Evolutionary conservation across 2,888 invertebrate genomes (phyloP).

Genomic region (Aspidiotus destructor): DNA sequence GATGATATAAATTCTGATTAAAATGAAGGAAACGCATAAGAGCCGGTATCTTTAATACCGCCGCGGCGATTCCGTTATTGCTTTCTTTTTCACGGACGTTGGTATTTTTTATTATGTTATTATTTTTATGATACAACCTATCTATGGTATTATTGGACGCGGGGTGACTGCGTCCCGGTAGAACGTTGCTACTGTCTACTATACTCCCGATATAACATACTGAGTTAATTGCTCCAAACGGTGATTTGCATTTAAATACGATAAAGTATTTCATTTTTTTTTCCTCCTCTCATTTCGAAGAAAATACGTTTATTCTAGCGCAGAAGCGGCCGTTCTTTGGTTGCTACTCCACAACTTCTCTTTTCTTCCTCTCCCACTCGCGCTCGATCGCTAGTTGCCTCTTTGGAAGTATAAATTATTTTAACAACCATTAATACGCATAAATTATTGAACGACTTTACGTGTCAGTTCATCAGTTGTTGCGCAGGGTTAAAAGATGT

Average conservation of each 20-base stretch:
- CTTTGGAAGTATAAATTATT: neutral
- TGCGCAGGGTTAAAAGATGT: neutral
- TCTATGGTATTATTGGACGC: too few relatives aligned
- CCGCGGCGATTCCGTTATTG: too few relatives aligned
- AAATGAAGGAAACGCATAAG: too few relatives aligned
- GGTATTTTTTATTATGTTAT: too few relatives aligned
- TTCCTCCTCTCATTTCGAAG: neutral
- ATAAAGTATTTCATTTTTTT: neutral
- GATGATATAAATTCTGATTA: too few relatives aligned
- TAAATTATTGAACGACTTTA: neutral
- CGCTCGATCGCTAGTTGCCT: too few relatives aligned
- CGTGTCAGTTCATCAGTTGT: neutral
- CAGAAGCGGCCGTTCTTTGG: neutral
- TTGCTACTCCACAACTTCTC: neutral
- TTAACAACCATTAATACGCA: conserved; percentile 3
- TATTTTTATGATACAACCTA: too few relatives aligned
- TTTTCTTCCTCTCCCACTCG: too few relatives aligned
- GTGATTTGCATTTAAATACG: conserved; percentile 4
- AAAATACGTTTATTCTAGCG: neutral
- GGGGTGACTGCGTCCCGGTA: too few relatives aligned
- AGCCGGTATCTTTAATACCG: too few relatives aligned
- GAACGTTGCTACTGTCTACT: neutral
- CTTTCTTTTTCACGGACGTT: too few relatives aligned
- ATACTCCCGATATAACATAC: neutral
- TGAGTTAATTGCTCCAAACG: neutral